Evolutionary conservation across 2,113 vertebrate species (phyloP).

Genomic region (Cynoglossus semilaevis): DNA sequence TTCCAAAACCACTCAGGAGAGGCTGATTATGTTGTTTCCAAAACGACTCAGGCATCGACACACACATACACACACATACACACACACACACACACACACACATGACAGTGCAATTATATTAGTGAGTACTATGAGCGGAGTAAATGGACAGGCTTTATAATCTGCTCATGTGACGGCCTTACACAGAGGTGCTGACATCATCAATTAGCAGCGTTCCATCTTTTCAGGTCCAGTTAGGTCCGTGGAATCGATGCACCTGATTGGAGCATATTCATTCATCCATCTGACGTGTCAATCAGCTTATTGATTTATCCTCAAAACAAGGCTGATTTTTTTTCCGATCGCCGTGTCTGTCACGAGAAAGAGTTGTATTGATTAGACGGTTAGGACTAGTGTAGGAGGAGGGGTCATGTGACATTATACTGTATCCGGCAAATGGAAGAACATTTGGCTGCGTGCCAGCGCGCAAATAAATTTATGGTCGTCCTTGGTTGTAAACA

Average conservation of each 20-base stretch:
- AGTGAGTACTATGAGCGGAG: slow-evolving; percentile 7
- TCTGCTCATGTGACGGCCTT: neutral
- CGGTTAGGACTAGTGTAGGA: slow-evolving; percentile 30
- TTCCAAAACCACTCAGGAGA: too few relatives aligned
- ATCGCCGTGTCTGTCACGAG: slow-evolving; percentile 36
- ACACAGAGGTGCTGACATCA: slow-evolving; percentile 28
- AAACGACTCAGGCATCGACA: too few relatives aligned
- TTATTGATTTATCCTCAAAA: slow-evolving; percentile 51
- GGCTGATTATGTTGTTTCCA: neutral
- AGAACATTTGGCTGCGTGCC: slow-evolving; percentile 23
- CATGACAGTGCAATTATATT: neutral
- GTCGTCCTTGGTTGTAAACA: slow-evolving; percentile 12
- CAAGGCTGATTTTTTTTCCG: slow-evolving; percentile 36
- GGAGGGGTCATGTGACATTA: slow-evolving; percentile 18
- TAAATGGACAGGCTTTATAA: slow-evolving; percentile 3
- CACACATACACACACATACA: neutral
- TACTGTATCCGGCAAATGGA: slow-evolving; percentile 23
- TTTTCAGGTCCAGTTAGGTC: slow-evolving; percentile 17
- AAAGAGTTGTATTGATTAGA: slow-evolving; percentile 49
- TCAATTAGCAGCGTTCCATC: slow-evolving; percentile 20
- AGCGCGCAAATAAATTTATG: slow-evolving; percentile 15
- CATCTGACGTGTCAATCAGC: slow-evolving; percentile 49
- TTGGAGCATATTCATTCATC: slow-evolving; percentile 58
- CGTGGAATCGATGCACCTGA: slow-evolving; percentile 43
- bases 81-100: neutral